A percentile compares a stretch with the other conserved stretches of the same genome.
These are phyloP conservation scores for Electrophaes corylata DNA, from an alignment of 2,888 invertebrate species.

Conservation along the genomic window DNA sequence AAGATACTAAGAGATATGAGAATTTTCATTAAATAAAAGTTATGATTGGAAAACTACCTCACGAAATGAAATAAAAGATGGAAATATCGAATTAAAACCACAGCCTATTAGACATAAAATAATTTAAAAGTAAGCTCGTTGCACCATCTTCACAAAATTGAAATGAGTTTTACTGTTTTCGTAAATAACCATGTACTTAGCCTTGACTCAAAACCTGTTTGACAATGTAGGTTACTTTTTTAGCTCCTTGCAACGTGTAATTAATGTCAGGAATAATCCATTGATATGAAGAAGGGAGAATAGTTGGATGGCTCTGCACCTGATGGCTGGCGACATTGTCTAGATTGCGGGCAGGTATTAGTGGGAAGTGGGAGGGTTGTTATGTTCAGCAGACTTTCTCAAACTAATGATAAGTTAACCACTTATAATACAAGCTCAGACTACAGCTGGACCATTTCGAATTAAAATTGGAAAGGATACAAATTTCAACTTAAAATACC, in stretches of 20 bases:
- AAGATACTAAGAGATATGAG: too few species aligned
- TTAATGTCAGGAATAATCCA: constrained; percentile 17
- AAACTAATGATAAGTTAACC: too few species aligned
- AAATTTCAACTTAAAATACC: not conserved
- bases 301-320: too few species aligned
- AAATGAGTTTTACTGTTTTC: constrained; percentile 2
- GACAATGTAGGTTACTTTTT: constrained; percentile 25
- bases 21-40: too few species aligned
- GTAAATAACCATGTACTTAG: constrained; percentile 4
- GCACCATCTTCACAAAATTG: not conserved
- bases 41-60: not conserved
- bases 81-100: not conserved
- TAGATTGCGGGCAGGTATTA: too few species aligned
- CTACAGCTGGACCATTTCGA: not conserved
- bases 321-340: too few species aligned
- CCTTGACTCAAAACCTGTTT: constrained; percentile 24
- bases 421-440: too few species aligned
- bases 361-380: too few species aligned
- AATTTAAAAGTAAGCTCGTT: not conserved
- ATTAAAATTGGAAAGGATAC: not conserved
- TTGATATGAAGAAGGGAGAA: too few species aligned
- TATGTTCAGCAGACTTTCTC: too few species aligned
- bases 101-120: not conserved
- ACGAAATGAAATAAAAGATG: not conserved
- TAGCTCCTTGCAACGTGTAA: constrained; percentile 4